Base-by-base conservation (phyloP, 2,113 vertebrate genomes). In the Takifugu flavidus region DNA sequence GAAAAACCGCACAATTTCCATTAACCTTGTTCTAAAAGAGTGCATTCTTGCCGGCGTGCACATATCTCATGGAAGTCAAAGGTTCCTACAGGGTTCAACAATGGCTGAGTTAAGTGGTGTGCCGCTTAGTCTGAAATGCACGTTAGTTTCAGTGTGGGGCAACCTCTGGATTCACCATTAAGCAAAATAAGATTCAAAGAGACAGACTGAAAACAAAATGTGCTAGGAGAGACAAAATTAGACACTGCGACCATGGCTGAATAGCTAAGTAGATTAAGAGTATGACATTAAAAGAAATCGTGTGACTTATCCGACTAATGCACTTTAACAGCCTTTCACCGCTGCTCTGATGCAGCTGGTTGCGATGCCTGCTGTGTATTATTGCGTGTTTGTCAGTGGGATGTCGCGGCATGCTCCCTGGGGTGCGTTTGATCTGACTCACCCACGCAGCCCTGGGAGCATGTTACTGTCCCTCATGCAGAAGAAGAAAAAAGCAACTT, bases 361-460 rank as follows among this genome's bases (percentile, higher is more conserved):
- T 57, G 76, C 74, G 53, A 47, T 12, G 52, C 74, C 67, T 31
- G 77, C 78, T 78, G 78, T 2, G 60, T 57, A 66, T 77, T 84
- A 77, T 64, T 73, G 39, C 72, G 50, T 62, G 70, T 78, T 75
- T 79, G 59, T 78, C 78, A 65, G 72, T 45, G 59, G 64, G 75
- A 79, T 71, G 82, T 75, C 66, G 70, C n/a, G 62, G 60, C 67
- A 59, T 3, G 26, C 67, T 74, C 74, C 80, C 72, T 15, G 10
- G 77, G 80, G 77, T 59, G 75, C 26, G 13, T 76, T 85, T 85
- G 77, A 87, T 87, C 80, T 76, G 77, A 85, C 68, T 85, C 83
- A 63, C 80, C 65, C 77, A 67, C 79, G 42, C 56, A 81, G 72
- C 49, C 64, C 59, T 12, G 27, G 39, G 14, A 75, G 59, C 49